Evolutionary conservation across 2,113 vertebrate species (phyloP).

Genomic region (Crocuta crocuta): DNA sequence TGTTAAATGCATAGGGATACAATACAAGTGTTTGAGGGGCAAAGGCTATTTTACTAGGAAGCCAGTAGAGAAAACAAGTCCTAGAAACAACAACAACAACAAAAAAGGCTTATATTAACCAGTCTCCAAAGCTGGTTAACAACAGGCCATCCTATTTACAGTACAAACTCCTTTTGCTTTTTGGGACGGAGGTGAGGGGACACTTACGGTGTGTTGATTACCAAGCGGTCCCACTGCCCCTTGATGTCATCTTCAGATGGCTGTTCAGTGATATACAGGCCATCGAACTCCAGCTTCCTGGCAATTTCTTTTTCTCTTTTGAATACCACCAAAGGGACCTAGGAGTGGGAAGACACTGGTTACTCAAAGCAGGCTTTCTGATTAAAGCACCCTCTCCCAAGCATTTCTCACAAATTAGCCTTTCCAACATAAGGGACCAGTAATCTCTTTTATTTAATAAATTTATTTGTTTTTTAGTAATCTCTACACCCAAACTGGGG

Average conservation of each 20-base stretch:
- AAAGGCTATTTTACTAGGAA: neutral
- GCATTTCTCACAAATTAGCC: neutral
- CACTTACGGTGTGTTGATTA: constrained; percentile 98
- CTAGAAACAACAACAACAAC: neutral
- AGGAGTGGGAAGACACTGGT: constrained; percentile 43
- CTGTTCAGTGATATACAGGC: constrained; percentile 98
- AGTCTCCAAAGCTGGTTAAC: neutral
- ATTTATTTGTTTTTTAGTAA: neutral
- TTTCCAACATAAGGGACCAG: neutral
- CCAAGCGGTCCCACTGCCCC: constrained; percentile 98
- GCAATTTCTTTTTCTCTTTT: constrained; percentile 99
- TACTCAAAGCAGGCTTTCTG: neutral
- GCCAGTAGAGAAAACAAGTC: neutral
- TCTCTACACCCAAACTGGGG: neutral
- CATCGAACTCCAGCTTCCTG: constrained; percentile 97
- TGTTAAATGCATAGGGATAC: neutral
- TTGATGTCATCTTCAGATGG: constrained; percentile 99
- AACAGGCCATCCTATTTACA: neutral
- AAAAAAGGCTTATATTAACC: neutral
- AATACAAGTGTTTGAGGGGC: neutral
- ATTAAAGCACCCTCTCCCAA: neutral
- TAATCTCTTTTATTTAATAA: neutral
- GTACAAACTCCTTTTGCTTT: neutral
- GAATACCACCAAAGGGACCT: constrained; percentile 97
- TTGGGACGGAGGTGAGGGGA: neutral